These are phyloP conservation scores for Chironex yamaguchii DNA, from an alignment of 30 jellyfish, hydroid and myxozoan species.

Conservation along the genomic window DNA sequence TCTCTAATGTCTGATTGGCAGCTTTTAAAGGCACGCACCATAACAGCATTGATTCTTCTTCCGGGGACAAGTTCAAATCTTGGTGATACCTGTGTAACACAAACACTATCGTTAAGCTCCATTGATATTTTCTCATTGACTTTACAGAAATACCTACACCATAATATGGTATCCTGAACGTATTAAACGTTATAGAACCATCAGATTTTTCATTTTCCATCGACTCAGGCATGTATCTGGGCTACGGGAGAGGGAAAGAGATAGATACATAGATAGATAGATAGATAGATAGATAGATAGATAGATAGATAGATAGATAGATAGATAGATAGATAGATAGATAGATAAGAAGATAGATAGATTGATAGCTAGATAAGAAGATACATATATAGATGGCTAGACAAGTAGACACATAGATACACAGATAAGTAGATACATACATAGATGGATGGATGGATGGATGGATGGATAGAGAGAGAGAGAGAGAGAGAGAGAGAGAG, in stretches of 20 bases:
- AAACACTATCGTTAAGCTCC: too few species aligned
- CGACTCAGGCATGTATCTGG: too few species aligned
- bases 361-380: slow-evolving; percentile 43
- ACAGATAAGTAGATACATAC: too few species aligned
- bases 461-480: too few species aligned
- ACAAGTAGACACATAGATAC: not conserved
- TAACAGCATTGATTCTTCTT: not conserved
- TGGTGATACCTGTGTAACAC: not conserved
- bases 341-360: slow-evolving; percentile 49
- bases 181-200: too few species aligned
- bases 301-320: slow-evolving; percentile 57
- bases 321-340: slow-evolving; percentile 57
- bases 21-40: not conserved
- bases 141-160: too few species aligned
- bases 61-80: not conserved
- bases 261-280: not conserved
- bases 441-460: too few species aligned
- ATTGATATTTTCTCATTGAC: too few species aligned
- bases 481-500: too few species aligned
- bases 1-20: not conserved
- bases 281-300: slow-evolving; percentile 46
- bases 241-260: not conserved
- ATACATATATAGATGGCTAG: slow-evolving; percentile 23
- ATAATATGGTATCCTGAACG: too few species aligned
- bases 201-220: too few species aligned